A percentile compares a stretch with the other conserved stretches of the same genome.
phyloP scores from a whole-genome alignment of 1,140 invertebrate species.

The Cepaea nemoralis region DNA sequence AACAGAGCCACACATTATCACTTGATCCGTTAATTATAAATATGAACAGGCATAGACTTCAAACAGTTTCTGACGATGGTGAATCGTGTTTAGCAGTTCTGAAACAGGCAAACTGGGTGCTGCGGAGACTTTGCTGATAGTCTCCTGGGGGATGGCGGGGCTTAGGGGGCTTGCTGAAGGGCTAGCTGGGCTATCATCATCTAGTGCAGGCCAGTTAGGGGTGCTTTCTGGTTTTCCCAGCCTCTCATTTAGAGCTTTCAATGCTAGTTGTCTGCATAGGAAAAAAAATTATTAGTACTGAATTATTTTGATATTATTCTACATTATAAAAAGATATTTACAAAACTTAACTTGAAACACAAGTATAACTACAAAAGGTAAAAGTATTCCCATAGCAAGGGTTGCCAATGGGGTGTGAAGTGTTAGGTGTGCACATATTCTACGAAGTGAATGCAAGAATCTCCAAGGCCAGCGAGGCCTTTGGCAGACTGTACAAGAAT shows the following conservation, averaged over 20 bases:
- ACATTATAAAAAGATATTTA: background rate
- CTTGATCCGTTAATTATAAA: no score
- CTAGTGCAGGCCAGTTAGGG: conserved; percentile 65
- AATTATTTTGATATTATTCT: background rate
- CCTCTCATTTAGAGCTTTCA: conserved; percentile 92
- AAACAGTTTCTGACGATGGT: no score
- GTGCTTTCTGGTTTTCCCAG: conserved; percentile 79
- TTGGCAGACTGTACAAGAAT: no score
- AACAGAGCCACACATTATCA: no score
- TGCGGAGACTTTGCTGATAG: no score
- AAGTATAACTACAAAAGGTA: no score
- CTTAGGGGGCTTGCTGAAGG: background rate
- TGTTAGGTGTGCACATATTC: no score
- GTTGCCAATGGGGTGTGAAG: background rate
- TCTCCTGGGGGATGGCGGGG: background rate
- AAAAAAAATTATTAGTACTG: conserved; percentile 46
- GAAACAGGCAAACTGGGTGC: conserved; percentile 51
- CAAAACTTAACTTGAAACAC: no score
- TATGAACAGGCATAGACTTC: no score
- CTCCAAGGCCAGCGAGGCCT: no score
- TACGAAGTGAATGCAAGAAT: no score
- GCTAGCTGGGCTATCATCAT: conserved; percentile 57
- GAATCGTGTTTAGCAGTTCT: conserved; percentile 8
- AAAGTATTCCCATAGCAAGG: no score
- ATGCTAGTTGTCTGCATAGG: conserved; percentile 88